These are phyloP conservation scores for Cerastis rubricosa DNA, from an alignment of 2,888 invertebrate genomes.

Conservation along the genomic window DNA sequence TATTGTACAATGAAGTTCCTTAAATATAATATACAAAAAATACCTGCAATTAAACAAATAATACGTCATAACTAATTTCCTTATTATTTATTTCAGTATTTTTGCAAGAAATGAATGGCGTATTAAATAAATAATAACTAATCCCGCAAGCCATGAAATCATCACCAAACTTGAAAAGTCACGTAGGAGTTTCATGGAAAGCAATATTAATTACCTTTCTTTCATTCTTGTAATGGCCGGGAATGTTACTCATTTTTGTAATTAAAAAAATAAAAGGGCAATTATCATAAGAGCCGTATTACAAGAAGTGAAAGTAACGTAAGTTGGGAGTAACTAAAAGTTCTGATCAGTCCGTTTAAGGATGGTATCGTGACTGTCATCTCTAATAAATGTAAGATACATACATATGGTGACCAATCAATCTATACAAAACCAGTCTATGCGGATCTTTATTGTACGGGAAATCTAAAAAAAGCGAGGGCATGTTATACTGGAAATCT, in stretches of 20 bases:
- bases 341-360: conserved; percentile 31
- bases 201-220: not conserved
- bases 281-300: not conserved
- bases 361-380: conserved; percentile 31
- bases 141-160: not conserved
- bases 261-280: conserved; percentile 6
- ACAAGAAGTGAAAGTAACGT: conserved; percentile 4
- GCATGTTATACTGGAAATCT: too few species aligned
- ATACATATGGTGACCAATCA: too few species aligned
- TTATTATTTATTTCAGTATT: not conserved
- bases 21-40: not conserved
- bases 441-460: too few species aligned
- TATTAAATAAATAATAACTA: not conserved
- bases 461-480: too few species aligned
- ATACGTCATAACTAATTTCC: not conserved
- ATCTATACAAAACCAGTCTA: too few species aligned
- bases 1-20: not conserved
- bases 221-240: not conserved
- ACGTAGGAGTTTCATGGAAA: conserved; percentile 1
- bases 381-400: not conserved
- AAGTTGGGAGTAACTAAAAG: conserved; percentile 5
- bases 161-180: not conserved
- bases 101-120: conserved; percentile 13
- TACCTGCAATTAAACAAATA: not conserved
- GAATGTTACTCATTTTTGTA: not conserved